Base-by-base conservation (phyloP, 2,113 vertebrate genomes). In the Phylloscopus trochiloides region DNA sequence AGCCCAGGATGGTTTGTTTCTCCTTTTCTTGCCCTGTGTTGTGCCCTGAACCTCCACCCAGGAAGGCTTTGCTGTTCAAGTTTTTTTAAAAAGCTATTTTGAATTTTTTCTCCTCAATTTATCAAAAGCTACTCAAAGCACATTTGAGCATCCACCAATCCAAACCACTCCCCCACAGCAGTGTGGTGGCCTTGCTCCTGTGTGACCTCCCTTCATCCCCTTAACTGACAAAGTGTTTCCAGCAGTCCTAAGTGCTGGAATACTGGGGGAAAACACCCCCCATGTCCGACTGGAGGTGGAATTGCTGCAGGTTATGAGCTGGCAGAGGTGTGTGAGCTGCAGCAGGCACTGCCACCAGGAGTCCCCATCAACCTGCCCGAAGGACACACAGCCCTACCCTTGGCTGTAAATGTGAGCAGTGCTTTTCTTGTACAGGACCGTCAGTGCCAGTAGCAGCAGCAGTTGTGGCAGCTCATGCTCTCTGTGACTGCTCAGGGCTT, bases 201-300 rank as follows among this genome's bases (percentile, higher is more conserved):
- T 22, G 42, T 48, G 13, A 3, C 19, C 18, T 34, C 52, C 54
- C 11, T 38, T 62, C 32, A 10, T 7, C 34, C 36, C 28, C 8
- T 29, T 7, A 20, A 18, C 22, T 3, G 13, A 6, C 7, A 14
- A 31, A 31, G 29, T 3, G 15, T 12, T 42, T 36, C 14, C 73
- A 40, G 48, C 58, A 31, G 16, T 12, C 19, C 40, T 5, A 22
- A 3, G 7, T 17, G 47, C 48, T 29, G 81, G 48, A 42, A 59
- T 8, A 12, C 3, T 20, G 51, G 4, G 19, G 29, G 1, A 22
- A 26, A 82, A 20, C 13, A 2, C 10, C n/a, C 25, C 72, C 66
- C 20, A 1, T 1, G 28, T 2, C 22, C 0, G 1, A 1, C 3
- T 6, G 38, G 4, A 24, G 87, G 1, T 1, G 36, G 55, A 17